These are phyloP conservation scores for Trachelus troglodyta DNA, from an alignment of 2,888 invertebrate genomes.

Conservation along the genomic window DNA sequence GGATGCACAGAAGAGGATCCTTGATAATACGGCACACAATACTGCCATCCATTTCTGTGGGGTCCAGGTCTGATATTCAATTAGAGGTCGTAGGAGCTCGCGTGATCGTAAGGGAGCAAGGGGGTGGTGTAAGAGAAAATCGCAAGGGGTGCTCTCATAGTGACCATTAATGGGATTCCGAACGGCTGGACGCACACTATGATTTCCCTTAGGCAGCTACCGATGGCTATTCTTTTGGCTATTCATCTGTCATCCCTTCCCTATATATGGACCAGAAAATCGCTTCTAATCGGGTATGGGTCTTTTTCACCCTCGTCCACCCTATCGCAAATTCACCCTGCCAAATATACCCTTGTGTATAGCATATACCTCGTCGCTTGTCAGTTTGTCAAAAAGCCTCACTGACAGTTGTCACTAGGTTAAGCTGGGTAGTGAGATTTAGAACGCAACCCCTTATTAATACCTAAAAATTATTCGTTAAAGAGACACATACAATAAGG, in stretches of 20 bases:
- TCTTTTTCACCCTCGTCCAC: not conserved
- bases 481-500: not conserved
- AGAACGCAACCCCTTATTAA: not conserved
- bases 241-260: not conserved
- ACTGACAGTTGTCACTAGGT: not conserved
- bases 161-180: slow-evolving; percentile 6
- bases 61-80: slow-evolving; percentile 1
- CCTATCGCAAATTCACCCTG: not conserved
- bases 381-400: not conserved
- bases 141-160: not conserved
- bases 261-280: not conserved
- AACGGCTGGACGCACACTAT: not conserved
- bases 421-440: not conserved
- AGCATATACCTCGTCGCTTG: not conserved
- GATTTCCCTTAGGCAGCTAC: not conserved
- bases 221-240: not conserved
- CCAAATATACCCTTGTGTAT: not conserved
- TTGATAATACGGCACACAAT: not conserved
- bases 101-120: not conserved
- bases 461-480: not conserved
- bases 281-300: not conserved
- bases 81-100: not conserved
- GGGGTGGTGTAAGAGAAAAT: not conserved
- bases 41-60: not conserved
- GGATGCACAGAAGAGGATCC: not conserved